Conservation (phyloP, 2,888 invertebrate genomes). For the Caenorhabditis afra region DNA sequence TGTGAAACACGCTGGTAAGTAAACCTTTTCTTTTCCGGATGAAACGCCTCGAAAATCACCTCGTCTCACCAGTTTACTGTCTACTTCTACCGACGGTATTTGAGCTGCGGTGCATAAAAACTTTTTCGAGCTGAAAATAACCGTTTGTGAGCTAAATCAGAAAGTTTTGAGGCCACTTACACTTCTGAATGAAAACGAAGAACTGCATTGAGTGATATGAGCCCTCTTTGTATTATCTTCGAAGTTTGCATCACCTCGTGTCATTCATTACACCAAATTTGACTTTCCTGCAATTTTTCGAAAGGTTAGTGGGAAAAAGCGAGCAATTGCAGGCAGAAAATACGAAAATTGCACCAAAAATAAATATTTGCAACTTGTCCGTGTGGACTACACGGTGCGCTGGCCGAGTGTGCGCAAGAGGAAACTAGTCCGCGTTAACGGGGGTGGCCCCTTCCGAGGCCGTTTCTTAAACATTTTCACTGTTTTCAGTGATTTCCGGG, state of each 20-base stretch:
- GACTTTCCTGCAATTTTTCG: background rate
- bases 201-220: background rate
- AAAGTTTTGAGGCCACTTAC: background rate
- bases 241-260: background rate
- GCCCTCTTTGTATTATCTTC: background rate
- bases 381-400: too few species aligned
- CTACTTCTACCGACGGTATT: background rate
- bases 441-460: too few species aligned
- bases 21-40: constrained; percentile 37
- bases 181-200: background rate
- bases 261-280: background rate
- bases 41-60: constrained; percentile 57
- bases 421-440: too few species aligned
- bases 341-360: too few species aligned
- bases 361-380: too few species aligned
- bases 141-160: background rate
- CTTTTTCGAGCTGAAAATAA: constrained; percentile 7
- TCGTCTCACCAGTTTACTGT: constrained; percentile 27
- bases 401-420: too few species aligned
- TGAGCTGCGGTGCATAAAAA: background rate
- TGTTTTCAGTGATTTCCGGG: too few species aligned
- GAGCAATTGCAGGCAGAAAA: too few species aligned
- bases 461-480: too few species aligned
- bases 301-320: background rate
- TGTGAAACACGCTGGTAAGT: background rate